Evolutionary conservation across 2,113 vertebrate species (phyloP).

Genomic region (Gadus chalcogrammus): DNA sequence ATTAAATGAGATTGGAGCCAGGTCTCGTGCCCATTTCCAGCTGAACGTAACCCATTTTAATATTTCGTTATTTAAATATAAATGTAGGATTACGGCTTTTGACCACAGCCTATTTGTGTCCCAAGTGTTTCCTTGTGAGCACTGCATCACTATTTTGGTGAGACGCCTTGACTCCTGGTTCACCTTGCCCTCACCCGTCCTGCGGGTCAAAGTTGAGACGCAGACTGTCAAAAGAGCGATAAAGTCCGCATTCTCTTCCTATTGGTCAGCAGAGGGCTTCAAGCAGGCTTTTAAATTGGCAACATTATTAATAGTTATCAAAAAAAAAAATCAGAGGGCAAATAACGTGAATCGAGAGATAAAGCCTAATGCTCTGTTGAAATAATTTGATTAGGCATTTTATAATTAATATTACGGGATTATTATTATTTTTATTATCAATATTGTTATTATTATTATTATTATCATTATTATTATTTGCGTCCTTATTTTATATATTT

Average conservation of each 20-base stretch:
- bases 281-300: too few species aligned
- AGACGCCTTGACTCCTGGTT: conserved; percentile 97
- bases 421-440: neutral
- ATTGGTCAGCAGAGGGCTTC: conserved; percentile 31
- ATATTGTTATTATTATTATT: conserved; percentile 4
- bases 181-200: conserved; percentile 90
- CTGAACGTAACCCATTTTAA: too few species aligned
- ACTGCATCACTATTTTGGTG: conserved; percentile 83
- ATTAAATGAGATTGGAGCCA: too few species aligned
- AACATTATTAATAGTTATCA: too few species aligned
- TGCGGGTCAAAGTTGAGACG: conserved; percentile 94
- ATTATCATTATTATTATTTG: neutral
- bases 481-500: neutral
- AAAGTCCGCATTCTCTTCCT: conserved; percentile 84
- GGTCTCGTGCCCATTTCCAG: too few species aligned
- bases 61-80: conserved; percentile 2
- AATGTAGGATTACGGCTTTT: too few species aligned
- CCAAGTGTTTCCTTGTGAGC: neutral
- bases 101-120: neutral
- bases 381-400: neutral
- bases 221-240: conserved; percentile 87
- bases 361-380: too few species aligned
- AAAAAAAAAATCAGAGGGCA: too few species aligned
- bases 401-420: conserved; percentile 8
- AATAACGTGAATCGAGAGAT: too few species aligned